These are phyloP conservation scores for Sceloporus undulatus DNA, from an alignment of 2,113 vertebrate species.

Conservation along the genomic window DNA sequence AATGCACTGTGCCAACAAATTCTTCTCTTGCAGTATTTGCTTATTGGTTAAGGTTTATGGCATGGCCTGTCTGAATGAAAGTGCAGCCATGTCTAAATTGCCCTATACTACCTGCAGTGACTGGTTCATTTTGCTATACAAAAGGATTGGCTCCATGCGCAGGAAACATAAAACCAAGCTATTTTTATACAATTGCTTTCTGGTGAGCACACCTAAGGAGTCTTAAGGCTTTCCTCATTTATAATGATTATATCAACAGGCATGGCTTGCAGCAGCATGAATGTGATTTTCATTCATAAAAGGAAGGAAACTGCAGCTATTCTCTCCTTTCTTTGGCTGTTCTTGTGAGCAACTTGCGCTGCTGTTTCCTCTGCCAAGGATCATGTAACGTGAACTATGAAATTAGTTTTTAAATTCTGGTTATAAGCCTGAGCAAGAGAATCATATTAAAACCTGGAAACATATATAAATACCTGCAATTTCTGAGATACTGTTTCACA, in stretches of 20 bases:
- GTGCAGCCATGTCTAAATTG: background rate
- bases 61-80: background rate
- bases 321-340: background rate
- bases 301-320: background rate
- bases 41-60: no score
- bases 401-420: background rate
- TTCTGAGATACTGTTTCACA: slow-evolving; percentile 90
- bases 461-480: slow-evolving; percentile 81
- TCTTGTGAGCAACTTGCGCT: background rate
- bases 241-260: background rate
- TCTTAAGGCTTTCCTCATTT: background rate
- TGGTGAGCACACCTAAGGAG: background rate
- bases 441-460: background rate
- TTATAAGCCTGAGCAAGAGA: background rate
- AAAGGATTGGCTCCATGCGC: background rate
- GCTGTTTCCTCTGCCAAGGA: background rate
- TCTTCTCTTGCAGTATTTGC: no score
- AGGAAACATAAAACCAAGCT: background rate
- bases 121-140: background rate
- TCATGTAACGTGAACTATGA: background rate
- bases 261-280: background rate
- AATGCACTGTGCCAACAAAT: no score
- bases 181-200: background rate
- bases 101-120: background rate
- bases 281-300: background rate